These are phyloP conservation scores for Gymnoscopelus microlampas DNA, from an alignment of 2,797 vertebrate species.

Conservation along the genomic window DNA sequence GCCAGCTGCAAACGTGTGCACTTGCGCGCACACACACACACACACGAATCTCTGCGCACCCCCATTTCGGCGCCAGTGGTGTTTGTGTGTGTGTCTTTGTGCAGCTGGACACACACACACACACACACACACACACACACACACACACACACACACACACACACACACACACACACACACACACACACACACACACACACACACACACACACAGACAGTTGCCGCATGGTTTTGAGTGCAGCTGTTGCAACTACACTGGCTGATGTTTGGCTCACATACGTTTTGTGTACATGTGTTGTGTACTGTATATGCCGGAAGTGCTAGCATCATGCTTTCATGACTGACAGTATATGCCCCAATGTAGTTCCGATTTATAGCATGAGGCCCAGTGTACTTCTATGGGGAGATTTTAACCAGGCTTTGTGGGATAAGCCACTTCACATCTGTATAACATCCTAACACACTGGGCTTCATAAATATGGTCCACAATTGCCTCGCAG, in stretches of 20 bases:
- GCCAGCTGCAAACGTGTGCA: conserved; percentile 17
- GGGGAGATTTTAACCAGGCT: conserved; percentile 14
- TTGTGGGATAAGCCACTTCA: conserved; percentile 38
- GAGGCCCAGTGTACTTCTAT: conserved; percentile 13
- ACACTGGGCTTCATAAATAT: conserved; percentile 48
- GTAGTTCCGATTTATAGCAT: conserved; percentile 9
- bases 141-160: background rate
- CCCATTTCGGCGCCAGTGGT: too few relatives aligned
- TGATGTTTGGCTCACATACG: conserved; percentile 18
- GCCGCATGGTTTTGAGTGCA: background rate
- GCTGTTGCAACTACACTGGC: conserved; percentile 7
- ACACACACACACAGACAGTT: background rate
- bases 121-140: conserved; percentile 1
- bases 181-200: background rate
- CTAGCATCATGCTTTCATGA: conserved; percentile 19
- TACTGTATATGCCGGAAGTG: conserved; percentile 2
- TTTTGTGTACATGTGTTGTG: background rate
- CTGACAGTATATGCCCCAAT: conserved; percentile 8
- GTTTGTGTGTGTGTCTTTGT: too few relatives aligned
- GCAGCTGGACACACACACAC: background rate
- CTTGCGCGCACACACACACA: background rate
- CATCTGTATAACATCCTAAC: conserved; percentile 60
- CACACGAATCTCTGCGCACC: background rate
- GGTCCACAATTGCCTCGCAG: conserved; percentile 47
- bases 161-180: conserved; percentile 14